Base-by-base conservation (phyloP, 1,140 invertebrate genomes). In the Psix sp. region DNA sequence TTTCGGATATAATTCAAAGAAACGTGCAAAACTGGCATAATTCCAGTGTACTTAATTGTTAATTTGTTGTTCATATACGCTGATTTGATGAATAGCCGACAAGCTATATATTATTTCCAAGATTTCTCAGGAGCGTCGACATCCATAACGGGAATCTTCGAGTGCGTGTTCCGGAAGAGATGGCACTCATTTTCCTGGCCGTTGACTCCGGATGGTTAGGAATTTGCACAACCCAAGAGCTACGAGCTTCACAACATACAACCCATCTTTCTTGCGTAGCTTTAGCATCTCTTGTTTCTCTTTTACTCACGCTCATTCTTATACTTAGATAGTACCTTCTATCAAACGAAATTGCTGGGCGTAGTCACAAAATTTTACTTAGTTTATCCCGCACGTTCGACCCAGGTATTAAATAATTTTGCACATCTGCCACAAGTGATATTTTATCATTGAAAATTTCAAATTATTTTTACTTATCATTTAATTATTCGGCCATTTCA, bases 171-270 rank as follows among this genome's bases (percentile, higher is more conserved):
- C 79, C 76, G 78, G 79, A 82, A 84, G 77, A 84, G 83, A 83
- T 81, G 77, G 79, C 71, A 80, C 80, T 84, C 81, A 84, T 85
- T 85, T 84, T 84, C 82, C 79, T 78, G 81, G 52, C 81, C 82
- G 80, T 84, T 85, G 82, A 79, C 77, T 83, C 42, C 67, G 74
- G 81, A 83, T 81, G 66, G 77, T 72, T 49, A 38, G 31, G 39
- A 70, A 60, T 62, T 38, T 63, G 31, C 52, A 48, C 49, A 60
- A 33, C 35, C 51, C 29, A 51, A 38, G 14, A 57, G 43, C 40
- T 45, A 38, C 17, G 15, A 73, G 48, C 36, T 42, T 39, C 21
- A 4, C 38, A 39, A 35, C 13, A 45, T 24, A 21, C 11, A 35
- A 38, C 26, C 49, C 33, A 13, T 63, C 38, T 26, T 74, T 66